Percentiles rank a stretch among this genome's conserved stretches.
These are phyloP conservation scores for Colinus virginianus DNA, from an alignment of 2,113 vertebrate genomes.

Conservation along the genomic window DNA sequence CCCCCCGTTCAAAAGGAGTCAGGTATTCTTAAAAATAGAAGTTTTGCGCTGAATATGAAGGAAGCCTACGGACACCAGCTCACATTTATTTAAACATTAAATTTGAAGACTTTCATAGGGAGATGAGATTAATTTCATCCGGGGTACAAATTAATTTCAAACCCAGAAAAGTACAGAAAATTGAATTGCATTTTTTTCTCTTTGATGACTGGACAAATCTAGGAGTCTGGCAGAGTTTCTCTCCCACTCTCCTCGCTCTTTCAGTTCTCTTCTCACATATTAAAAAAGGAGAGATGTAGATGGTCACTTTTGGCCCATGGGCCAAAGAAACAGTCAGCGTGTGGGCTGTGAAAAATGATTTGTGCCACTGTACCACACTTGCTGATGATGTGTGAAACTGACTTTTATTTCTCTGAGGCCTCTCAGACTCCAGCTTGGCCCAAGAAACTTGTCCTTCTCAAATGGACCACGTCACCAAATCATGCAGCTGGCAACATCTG, in stretches of 20 bases:
- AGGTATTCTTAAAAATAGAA: neutral
- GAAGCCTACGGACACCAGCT: neutral
- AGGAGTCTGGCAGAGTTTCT: neutral
- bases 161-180: neutral
- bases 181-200: neutral
- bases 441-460: neutral
- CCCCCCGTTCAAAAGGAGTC: neutral
- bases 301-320: neutral
- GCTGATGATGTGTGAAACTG: neutral
- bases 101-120: neutral
- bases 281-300: neutral
- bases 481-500: neutral
- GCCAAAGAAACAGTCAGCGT: no score
- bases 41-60: neutral
- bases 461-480: neutral
- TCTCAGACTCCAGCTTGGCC: neutral
- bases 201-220: neutral
- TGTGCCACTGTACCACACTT: neutral
- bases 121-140: neutral
- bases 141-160: neutral
- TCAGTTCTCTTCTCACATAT: neutral
- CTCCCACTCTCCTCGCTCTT: neutral
- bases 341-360: neutral
- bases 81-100: neutral
- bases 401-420: neutral